A percentile compares a stretch with the other conserved stretches of the same genome.
phyloP scores from a whole-genome alignment of 2,113 vertebrate species.

The Campylomormyrus tamandua region DNA sequence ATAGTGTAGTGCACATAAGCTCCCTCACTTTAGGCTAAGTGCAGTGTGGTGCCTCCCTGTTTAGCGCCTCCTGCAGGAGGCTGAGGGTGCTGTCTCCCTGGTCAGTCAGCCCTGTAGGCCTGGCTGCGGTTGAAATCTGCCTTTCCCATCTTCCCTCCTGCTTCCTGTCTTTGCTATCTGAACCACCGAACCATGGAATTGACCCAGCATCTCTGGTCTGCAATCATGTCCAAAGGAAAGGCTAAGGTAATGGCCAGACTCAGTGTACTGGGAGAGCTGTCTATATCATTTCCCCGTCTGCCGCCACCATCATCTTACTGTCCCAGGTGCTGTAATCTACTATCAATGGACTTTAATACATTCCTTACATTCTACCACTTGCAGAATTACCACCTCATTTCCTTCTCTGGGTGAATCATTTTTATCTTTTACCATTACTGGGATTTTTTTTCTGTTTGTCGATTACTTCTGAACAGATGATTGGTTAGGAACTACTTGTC shows the following conservation, averaged over 20 bases:
- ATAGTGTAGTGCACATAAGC: not conserved
- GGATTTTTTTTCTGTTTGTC: not conserved
- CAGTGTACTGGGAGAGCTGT: not conserved
- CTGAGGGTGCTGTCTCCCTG: not conserved
- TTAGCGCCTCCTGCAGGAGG: not conserved
- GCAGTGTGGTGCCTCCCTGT: not conserved
- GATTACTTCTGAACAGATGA: not conserved
- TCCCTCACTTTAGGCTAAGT: not conserved
- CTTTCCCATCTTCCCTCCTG: not conserved
- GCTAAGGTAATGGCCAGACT: not conserved
- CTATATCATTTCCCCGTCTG: not conserved
- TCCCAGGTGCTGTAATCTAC: not conserved
- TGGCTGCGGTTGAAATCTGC: not conserved
- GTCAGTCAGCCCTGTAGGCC: not conserved
- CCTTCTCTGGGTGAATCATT: not conserved
- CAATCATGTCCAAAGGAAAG: not conserved
- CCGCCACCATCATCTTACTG: not conserved
- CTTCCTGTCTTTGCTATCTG: not conserved
- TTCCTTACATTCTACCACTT: not conserved
- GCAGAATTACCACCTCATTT: not conserved
- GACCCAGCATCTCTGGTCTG: not conserved
- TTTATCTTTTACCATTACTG: not conserved
- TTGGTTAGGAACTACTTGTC: not conserved
- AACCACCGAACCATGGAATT: not conserved
- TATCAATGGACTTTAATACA: not conserved